Evolutionary conservation across 2,888 invertebrate genomes (phyloP), one percentile per base, ranked within the genome.

Genomic region (Parascotia fuliginaria): DNA sequence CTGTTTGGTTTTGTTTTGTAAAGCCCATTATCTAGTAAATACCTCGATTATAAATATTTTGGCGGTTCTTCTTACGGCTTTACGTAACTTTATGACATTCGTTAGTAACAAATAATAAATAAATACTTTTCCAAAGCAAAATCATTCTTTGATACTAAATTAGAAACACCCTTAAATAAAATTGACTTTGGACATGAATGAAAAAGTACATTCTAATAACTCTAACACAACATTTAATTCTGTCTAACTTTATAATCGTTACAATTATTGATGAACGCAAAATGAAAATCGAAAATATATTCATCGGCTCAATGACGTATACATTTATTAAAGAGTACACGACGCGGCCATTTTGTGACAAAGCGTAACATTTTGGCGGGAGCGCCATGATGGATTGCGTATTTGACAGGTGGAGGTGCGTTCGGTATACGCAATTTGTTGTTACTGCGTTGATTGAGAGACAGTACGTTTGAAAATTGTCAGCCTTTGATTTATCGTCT

Each of bases 331-430:
- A 48, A 62, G 32, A 48, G 37, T 31, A 61, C 56, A 55, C 45
- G 41, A n/a, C n/a, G 65, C 65, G 58, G 70, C 69, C 73, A 70
- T 76, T 77, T 75, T 62, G 70, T 62, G 62, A 75, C 74, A 76
- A 70, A 75, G 65, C 65, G 62, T 74, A 76, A 75, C 75, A 72
- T 81, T 79, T 77, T 74, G 70, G 73, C 73, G 70, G 60, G 70
- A 59, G 60, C 63, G 62, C 74, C 77, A 83, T 83, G 85, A 85
- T 82, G 75, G 81, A 84, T 85, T 67, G 70, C 60, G 59, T 62
- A 58, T 64, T 59, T 79, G 80, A 79, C 80, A 80, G 79, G 75
- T 76, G 37, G 52, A 58, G 63, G 55, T 60, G 65, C 57, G 60
- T 57, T 60, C 57, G 60, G 52, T 65, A 69, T 74, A 76, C 70